Evolutionary conservation across 2,888 invertebrate genomes (phyloP).

Genomic region (Biston betularia): DNA sequence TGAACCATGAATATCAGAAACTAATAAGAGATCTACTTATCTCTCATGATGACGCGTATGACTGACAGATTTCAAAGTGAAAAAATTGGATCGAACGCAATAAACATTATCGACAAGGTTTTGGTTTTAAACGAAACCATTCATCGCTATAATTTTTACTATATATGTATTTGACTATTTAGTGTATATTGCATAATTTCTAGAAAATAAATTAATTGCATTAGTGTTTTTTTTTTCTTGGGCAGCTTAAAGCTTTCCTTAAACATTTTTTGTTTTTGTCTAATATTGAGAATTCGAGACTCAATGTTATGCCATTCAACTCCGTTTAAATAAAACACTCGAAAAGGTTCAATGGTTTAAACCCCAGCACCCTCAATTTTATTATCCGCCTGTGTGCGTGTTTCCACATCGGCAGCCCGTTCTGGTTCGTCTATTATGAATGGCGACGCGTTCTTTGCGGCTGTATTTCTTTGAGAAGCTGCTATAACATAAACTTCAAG

Average conservation of each 20-base stretch:
- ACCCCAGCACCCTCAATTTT: constrained; percentile 24
- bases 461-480: constrained; percentile 50
- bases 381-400: constrained; percentile 44
- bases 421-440: constrained; percentile 64
- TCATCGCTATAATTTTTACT: background rate
- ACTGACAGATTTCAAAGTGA: constrained; percentile 43
- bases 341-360: constrained; percentile 1
- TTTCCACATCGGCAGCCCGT: constrained; percentile 54
- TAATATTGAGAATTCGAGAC: background rate
- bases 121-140: constrained; percentile 5
- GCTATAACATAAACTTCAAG: constrained; percentile 52
- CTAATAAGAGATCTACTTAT: constrained; percentile 26
- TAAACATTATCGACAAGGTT: constrained; percentile 11
- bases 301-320: background rate
- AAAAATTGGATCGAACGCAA: constrained; percentile 31
- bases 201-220: no score
- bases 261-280: background rate
- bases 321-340: background rate
- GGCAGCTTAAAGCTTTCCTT: background rate
- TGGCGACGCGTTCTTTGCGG: constrained; percentile 46
- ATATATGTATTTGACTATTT: no score
- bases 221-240: no score
- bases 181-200: no score
- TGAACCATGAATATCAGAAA: constrained; percentile 39
- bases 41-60: constrained; percentile 38